phyloP scores from a whole-genome alignment of 2,797 vertebrate genomes.

The Craterocephalus amniculus region DNA sequence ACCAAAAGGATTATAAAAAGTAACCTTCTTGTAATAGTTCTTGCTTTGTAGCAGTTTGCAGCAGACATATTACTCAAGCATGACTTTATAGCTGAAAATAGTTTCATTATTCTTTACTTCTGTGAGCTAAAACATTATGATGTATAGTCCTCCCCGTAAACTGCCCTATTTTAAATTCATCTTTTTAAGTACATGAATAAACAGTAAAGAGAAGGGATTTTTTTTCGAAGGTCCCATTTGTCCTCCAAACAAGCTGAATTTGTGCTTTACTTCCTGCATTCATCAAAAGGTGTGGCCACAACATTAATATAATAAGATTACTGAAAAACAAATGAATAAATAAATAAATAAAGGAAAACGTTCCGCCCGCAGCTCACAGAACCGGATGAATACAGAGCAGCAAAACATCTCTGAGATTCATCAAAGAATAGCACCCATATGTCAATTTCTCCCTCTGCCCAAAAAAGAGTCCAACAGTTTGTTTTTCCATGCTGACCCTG shows the following conservation, averaged over 20 bases:
- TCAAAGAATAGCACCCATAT: slow-evolving; percentile 63
- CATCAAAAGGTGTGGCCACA: slow-evolving; percentile 78
- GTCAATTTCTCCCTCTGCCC: slow-evolving; percentile 58
- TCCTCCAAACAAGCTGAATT: slow-evolving; percentile 84
- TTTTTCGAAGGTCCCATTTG: slow-evolving; percentile 84
- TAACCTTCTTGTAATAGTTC: slow-evolving; percentile 84
- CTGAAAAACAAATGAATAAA: slow-evolving; percentile 45
- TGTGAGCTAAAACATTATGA: slow-evolving; percentile 79
- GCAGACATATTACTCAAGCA: slow-evolving; percentile 82
- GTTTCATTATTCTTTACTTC: slow-evolving; percentile 84
- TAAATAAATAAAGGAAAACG: slow-evolving; percentile 23
- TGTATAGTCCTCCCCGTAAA: slow-evolving; percentile 72
- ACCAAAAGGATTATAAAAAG: slow-evolving; percentile 83
- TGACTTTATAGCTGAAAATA: slow-evolving; percentile 82
- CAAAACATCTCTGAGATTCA: slow-evolving; percentile 57
- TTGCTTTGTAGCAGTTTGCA: slow-evolving; percentile 83
- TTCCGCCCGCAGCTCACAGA: slow-evolving; percentile 49
- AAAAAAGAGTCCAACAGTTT: slow-evolving; percentile 64
- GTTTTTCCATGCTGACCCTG: slow-evolving; percentile 70
- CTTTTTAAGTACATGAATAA: slow-evolving; percentile 87
- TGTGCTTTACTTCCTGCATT: slow-evolving; percentile 79
- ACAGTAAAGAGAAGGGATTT: slow-evolving; percentile 82
- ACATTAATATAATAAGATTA: slow-evolving; percentile 76
- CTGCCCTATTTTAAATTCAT: slow-evolving; percentile 81
- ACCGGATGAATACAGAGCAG: slow-evolving; percentile 71